Conservation (phyloP, 2,888 invertebrate species). For the Amiota mariae region DNA sequence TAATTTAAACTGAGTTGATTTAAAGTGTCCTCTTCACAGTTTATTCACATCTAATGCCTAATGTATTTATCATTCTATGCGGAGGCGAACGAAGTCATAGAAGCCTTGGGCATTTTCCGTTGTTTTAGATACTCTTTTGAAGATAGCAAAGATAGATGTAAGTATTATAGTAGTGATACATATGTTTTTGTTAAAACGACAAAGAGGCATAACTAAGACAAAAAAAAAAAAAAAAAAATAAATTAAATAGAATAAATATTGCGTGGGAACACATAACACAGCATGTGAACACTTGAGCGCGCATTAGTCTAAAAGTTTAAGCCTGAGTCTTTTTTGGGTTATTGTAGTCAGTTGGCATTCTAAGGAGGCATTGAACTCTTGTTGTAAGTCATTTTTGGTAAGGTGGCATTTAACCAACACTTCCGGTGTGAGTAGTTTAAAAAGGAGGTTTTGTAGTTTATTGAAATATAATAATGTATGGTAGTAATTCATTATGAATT, state of each 20-base stretch:
- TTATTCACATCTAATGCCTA: no score
- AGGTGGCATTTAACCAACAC: no score
- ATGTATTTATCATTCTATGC: constrained; percentile 43
- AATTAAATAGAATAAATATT: no score
- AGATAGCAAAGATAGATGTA: not conserved
- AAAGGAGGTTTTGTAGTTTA: no score
- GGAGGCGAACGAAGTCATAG: constrained; percentile 27
- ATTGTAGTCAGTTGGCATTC: not conserved
- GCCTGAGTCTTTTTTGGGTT: not conserved
- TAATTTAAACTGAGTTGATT: not conserved
- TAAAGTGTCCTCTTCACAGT: not conserved
- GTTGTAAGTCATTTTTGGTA: no score
- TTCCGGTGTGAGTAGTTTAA: no score
- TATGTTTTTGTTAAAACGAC: no score
- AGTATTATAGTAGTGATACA: no score
- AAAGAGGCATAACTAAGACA: not conserved
- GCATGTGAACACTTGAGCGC: constrained; percentile 6
- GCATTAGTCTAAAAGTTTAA: not conserved
- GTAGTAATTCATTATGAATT: no score
- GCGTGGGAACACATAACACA: constrained; percentile 20
- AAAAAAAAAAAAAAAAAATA: no score
- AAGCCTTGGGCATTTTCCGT: constrained; percentile 44
- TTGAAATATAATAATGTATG: no score
- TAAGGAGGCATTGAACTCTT: not conserved
- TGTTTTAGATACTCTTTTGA: constrained; percentile 31